These are phyloP conservation scores for Chrysogorgia sp. DNA, from an alignment of 92 coral and sea anemone species.

Conservation along the genomic window DNA sequence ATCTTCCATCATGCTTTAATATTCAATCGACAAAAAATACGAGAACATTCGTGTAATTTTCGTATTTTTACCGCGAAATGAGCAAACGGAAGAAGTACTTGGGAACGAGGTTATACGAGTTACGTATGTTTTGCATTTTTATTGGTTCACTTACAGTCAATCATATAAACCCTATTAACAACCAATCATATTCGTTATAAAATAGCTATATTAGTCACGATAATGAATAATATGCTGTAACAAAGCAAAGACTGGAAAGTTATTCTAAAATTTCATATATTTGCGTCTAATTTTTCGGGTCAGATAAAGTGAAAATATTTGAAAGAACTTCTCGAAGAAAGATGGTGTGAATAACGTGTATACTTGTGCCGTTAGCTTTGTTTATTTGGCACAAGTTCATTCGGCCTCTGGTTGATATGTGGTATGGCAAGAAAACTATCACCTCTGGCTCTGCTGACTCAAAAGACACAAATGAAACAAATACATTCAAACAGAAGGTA, in stretches of 20 bases:
- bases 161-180: too few relatives aligned
- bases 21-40: neutral
- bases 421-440: conserved; percentile 69
- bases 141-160: neutral
- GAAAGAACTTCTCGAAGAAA: neutral
- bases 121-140: neutral
- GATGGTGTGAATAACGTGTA: conserved; percentile 99
- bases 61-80: neutral
- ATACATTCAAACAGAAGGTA: neutral
- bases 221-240: neutral
- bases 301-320: neutral
- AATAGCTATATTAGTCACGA: neutral
- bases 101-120: neutral
- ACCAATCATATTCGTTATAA: neutral
- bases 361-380: conserved; percentile 97
- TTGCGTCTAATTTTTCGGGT: neutral
- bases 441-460: neutral
- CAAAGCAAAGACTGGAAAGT: neutral
- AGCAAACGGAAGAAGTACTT: too few relatives aligned
- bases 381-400: conserved; percentile 98
- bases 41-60: neutral
- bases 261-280: neutral
- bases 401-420: conserved; percentile 86
- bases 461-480: neutral
- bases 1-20: conserved; percentile 51